Evolutionary conservation across 2,797 vertebrate species (phyloP).

Genomic region (Chelon labrosus): DNA sequence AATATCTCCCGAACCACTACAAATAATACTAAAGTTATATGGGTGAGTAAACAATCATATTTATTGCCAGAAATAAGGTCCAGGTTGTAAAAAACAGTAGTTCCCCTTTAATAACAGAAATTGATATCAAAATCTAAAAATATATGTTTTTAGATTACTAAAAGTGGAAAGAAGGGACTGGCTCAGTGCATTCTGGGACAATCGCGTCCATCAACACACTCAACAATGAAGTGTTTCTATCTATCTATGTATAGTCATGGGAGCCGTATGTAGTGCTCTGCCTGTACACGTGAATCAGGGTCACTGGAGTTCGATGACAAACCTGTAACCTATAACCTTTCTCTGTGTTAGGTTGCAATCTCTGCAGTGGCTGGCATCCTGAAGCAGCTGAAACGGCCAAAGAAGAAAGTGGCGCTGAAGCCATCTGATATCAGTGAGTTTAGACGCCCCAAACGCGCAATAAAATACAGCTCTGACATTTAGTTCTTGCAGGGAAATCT

Average conservation of each 20-base stretch:
- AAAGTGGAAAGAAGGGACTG: no score
- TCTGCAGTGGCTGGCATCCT: constrained; percentile 93
- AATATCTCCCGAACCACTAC: no score
- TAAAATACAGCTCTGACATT: not conserved
- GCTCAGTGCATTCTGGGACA: no score
- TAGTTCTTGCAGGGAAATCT: constrained; percentile 3
- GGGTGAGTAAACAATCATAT: no score
- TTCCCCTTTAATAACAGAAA: no score
- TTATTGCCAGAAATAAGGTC: no score
- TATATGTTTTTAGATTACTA: no score
- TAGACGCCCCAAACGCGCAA: not conserved
- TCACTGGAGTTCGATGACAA: constrained; percentile 1
- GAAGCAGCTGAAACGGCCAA: constrained; percentile 93
- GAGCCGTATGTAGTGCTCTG: not conserved
- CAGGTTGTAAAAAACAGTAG: no score
- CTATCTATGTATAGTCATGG: not conserved
- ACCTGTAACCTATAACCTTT: not conserved
- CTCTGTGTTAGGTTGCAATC: constrained; percentile 89
- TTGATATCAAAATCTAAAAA: no score
- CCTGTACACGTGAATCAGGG: not conserved
- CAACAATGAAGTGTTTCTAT: no score
- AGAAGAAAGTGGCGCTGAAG: constrained; percentile 89
- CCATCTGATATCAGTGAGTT: constrained; percentile 92
- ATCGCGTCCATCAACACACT: no score
- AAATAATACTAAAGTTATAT: no score